A percentile compares a stretch with the other conserved stretches of the same genome.
phyloP scores from a whole-genome alignment of 2,888 invertebrate species.

The Ceramica pisi region DNA sequence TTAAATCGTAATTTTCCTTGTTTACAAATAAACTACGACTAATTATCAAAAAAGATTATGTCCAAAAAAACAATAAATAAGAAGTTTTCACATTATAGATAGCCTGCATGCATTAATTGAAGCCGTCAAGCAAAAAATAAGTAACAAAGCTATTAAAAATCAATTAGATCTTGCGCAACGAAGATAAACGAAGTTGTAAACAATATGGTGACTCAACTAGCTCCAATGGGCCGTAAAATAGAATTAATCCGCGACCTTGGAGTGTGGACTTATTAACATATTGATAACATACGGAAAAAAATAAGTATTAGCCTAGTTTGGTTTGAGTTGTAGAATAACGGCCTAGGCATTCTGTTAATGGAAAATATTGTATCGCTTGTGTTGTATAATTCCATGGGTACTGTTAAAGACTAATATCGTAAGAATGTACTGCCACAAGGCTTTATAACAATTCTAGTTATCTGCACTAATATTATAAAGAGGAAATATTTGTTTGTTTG shows the following conservation, averaged over 20 bases:
- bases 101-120: constrained; percentile 1
- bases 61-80: background rate
- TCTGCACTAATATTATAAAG: too few relatives aligned
- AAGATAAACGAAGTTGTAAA: constrained; percentile 37
- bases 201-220: constrained; percentile 48
- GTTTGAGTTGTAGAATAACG: background rate
- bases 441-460: background rate
- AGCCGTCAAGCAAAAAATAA: constrained; percentile 23
- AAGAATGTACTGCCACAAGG: background rate
- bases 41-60: background rate
- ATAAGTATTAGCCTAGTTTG: background rate
- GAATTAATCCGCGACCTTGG: constrained; percentile 47
- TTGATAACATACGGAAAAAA: constrained; percentile 30
- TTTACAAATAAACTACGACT: background rate
- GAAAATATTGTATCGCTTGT: background rate
- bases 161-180: constrained; percentile 44
- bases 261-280: constrained; percentile 44
- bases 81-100: background rate
- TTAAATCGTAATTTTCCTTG: too few relatives aligned
- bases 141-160: constrained; percentile 27
- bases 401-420: background rate
- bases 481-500: too few relatives aligned
- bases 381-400: background rate
- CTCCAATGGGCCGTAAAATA: constrained; percentile 38
- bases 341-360: background rate